These are phyloP conservation scores for Leptocoma aspasia DNA, from an alignment of 2,113 vertebrate genomes.

Conservation along the genomic window DNA sequence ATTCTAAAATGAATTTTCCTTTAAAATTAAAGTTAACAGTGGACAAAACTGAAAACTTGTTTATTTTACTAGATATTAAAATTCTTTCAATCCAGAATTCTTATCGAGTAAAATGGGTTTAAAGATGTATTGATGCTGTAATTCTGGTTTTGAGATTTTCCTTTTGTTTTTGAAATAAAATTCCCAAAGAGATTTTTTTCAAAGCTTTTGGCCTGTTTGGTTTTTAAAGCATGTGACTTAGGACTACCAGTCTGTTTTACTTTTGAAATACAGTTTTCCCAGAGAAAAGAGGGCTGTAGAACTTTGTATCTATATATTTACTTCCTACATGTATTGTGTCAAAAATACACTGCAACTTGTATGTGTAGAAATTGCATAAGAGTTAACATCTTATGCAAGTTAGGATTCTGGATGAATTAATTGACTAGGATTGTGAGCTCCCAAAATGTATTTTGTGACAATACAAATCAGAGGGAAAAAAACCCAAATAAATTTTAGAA, in stretches of 20 bases:
- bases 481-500: accelerated
- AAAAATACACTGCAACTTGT: background rate
- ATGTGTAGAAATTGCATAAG: background rate
- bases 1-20: background rate
- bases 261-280: background rate
- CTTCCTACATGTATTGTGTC: background rate
- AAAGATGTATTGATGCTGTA: background rate
- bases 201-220: background rate
- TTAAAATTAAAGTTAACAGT: background rate
- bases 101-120: background rate
- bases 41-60: background rate
- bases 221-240: background rate
- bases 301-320: background rate
- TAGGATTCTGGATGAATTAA: constrained; percentile 8
- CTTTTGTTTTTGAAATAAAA: background rate
- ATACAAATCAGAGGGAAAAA: background rate
- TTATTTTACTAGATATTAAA: background rate
- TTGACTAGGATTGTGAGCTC: background rate
- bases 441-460: background rate
- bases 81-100: constrained; percentile 31
- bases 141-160: background rate
- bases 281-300: background rate
- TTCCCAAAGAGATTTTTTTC: background rate
- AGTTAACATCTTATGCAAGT: background rate
- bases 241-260: background rate